phyloP scores from a whole-genome alignment of 2,888 invertebrate genomes.

The Pyrrhosoma nymphula region DNA sequence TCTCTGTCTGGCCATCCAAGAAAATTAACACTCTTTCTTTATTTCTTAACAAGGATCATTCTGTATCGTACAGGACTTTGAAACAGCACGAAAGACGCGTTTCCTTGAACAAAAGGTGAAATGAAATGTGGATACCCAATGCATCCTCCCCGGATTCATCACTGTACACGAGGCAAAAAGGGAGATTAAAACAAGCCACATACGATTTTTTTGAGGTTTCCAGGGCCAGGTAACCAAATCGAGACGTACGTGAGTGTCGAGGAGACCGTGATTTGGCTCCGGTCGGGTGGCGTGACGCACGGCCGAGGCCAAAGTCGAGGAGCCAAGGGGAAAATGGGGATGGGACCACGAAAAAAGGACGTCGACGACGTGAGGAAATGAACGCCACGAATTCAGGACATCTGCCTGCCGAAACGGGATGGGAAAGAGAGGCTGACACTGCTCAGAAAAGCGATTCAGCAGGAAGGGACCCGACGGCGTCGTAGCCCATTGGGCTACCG shows the following conservation, averaged over 20 bases:
- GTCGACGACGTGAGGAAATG: background rate
- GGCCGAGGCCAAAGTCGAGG: conserved; percentile 20
- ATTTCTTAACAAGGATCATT: background rate
- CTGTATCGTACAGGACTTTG: background rate
- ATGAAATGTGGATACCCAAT: background rate
- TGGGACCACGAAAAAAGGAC: background rate
- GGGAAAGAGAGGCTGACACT: background rate
- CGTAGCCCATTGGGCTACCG: no score
- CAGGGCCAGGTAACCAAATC: conserved; percentile 2
- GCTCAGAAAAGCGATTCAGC: background rate
- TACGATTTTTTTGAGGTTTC: background rate
- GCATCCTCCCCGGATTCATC: background rate
- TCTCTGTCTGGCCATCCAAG: background rate
- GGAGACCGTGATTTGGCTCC: background rate
- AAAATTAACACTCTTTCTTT: conserved; percentile 1
- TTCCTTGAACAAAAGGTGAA: background rate
- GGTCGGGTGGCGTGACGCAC: background rate
- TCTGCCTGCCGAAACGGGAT: background rate
- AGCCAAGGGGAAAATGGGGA: background rate
- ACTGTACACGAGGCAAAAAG: background rate
- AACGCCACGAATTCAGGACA: background rate
- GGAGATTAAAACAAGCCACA: background rate
- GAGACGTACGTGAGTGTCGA: background rate
- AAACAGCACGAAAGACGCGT: background rate
- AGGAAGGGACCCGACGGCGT: background rate